Base-by-base conservation (phyloP, 2,113 vertebrate species). In the Oostethus manadensis region DNA sequence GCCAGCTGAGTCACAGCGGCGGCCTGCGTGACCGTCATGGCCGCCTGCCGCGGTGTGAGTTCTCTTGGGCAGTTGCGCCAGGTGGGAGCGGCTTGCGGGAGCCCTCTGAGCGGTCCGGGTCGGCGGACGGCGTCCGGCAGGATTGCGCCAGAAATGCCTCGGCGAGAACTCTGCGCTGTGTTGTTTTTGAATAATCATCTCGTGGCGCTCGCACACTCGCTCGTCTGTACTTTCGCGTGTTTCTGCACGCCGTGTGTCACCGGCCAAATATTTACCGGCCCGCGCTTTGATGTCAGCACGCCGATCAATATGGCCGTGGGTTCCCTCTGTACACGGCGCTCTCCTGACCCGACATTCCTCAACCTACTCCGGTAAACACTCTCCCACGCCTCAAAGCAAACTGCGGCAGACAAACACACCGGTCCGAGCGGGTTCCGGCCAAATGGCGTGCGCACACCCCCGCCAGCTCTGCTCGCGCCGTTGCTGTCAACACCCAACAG, bases 261-360 rank as follows among this genome's bases (percentile, higher is more conserved):
- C 4, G 0, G 56, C 64, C 80, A 82, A 85, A 86, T 86, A 86
- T 88, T 87, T 71, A 56, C 69, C 57, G 60, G 48, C 71, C 62
- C 71, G 59, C 70, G 2, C 69, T 86, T 86, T 86, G 78, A 85
- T 83, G 84, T 84, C 70, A 59, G 67, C 23, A 60, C 70, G 64
- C 1, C 26, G 79, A 82, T 84, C 84, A 70, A 62, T 84, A 66
- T 35, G 50, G 66, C 69, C 48, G 51, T 56, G 68, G 70, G 60
- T 75, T 81, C 58, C 63, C 72, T 78, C 71, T 73, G 77, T 74
- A 81, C 79, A 21, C 11, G 40, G 4, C 33, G 73, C 76, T 81
- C 80, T 81, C 76, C 79, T 82, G 81, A 81, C 83, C 84, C 78
- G 64, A 61, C 79, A 85, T 85, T 84, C 79, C 70, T 76, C 64